phyloP scores from a whole-genome alignment of 2,797 vertebrate genomes.

The Synaphobranchus kaupii region DNA sequence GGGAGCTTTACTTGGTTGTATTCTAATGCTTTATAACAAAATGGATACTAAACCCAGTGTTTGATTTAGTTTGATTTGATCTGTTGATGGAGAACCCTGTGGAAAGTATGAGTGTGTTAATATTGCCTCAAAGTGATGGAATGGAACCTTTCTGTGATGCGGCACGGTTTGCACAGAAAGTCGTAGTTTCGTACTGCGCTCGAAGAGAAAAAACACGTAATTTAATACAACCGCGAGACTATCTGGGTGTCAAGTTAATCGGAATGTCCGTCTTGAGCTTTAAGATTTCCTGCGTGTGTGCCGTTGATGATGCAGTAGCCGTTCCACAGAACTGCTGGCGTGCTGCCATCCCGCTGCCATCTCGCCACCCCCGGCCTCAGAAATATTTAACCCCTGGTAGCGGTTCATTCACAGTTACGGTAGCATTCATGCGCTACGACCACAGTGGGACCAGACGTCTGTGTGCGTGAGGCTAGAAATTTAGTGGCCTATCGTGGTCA shows the following conservation, averaged over 20 bases:
- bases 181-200: neutral
- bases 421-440: neutral
- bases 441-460: neutral
- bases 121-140: neutral
- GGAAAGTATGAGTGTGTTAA: too few relatives aligned
- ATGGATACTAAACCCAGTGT: too few relatives aligned
- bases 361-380: too few relatives aligned
- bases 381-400: too few relatives aligned
- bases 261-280: too few relatives aligned
- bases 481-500: neutral
- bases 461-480: neutral
- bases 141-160: neutral
- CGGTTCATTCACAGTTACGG: too few relatives aligned
- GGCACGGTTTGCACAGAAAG: neutral
- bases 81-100: neutral
- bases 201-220: neutral
- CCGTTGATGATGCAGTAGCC: too few relatives aligned
- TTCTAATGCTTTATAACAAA: neutral
- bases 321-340: too few relatives aligned
- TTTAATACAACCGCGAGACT: neutral
- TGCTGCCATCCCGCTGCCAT: too few relatives aligned
- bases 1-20: neutral
- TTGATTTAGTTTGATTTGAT: neutral
- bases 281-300: too few relatives aligned
- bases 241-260: too few relatives aligned